Percentiles rank a stretch among this genome's conserved stretches.
Conservation (phyloP, 2,888 invertebrate species). For the Phalangium opilio region DNA sequence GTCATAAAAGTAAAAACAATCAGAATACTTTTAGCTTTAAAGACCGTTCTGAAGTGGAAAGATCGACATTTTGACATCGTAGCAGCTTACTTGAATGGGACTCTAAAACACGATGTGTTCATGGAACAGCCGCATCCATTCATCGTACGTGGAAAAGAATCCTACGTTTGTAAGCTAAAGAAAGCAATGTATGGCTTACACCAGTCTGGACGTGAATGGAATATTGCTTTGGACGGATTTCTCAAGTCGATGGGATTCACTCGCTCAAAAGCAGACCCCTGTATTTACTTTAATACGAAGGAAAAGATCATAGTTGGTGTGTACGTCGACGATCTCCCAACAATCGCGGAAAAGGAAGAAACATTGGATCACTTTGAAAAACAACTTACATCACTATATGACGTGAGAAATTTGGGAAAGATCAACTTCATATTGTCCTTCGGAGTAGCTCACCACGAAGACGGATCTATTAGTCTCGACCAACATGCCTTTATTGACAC, state of each 20-base stretch:
- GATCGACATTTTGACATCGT: constrained; percentile 9
- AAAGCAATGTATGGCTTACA: constrained; percentile 7
- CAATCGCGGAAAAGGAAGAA: too few species aligned
- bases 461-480: too few species aligned
- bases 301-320: constrained; percentile 1
- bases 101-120: constrained; percentile 7
- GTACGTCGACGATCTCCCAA: constrained; percentile 7
- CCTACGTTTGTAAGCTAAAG: constrained; percentile 5
- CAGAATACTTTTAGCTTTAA: constrained; percentile 1
- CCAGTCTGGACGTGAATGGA: constrained; percentile 6
- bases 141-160: not conserved
- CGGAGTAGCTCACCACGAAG: too few species aligned
- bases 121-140: constrained; percentile 6
- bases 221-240: constrained; percentile 2
- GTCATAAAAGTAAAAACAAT: constrained; percentile 4
- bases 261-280: constrained; percentile 5
- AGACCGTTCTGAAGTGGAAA: not conserved
- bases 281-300: constrained; percentile 5
- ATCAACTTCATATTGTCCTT: too few species aligned
- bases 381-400: too few species aligned
- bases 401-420: too few species aligned
- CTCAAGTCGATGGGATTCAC: not conserved
- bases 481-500: too few species aligned
- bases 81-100: constrained; percentile 8
- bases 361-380: too few species aligned